Evolutionary conservation across 2,797 vertebrate genomes (phyloP), one percentile per base, ranked within the genome.

Genomic region (Premnoplex brunnescens): DNA sequence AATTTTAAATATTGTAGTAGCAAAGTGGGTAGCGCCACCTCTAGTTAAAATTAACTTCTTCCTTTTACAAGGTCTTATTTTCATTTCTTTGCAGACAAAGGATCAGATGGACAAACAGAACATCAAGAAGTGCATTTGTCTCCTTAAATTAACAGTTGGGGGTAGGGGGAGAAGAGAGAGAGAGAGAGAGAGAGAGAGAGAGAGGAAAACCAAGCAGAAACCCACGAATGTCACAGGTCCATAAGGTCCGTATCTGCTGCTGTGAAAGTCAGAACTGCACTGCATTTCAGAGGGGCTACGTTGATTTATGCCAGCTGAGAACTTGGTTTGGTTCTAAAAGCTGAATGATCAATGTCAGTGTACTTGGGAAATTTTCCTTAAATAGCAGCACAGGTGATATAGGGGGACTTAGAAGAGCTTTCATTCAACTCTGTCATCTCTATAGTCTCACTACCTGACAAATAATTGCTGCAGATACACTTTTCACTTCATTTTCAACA

Each of bases 401-500:
- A 78, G 30, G 11, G 32, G 11, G 46, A 58, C 26, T 63, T 37
- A 54, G 32, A 82, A 62, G 67, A 82, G 43, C 23, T 91, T 85
- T 91, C 63, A 63, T 82, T 89, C 58, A 69, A 37, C 14, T 90
- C 24, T 28, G 16, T 73, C 64, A 48, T 66, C 58, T 66, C 8
- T 56, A 49, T 10, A 84, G 58, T 62, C 85, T 92, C 66, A 80
- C 62, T 92, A 88, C 56, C 78, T 95, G 91, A 95, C 72, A 96
- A 94, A 87, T 85, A 88, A 89, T 84, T 12, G 28, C 39, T 91
- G 78, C 39, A 60, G 49, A 64, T 78, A 91, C 1, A 26, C 39
- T 85, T 95, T 51, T 75, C 74, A 36, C 81, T 88, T 91, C 32
- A 69, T 94, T 97, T 97, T 95, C 91, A 96, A 62, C 43, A 88